Evolutionary conservation across 1,140 invertebrate species (phyloP).

Genomic region (Pseudoatta argentina): DNA sequence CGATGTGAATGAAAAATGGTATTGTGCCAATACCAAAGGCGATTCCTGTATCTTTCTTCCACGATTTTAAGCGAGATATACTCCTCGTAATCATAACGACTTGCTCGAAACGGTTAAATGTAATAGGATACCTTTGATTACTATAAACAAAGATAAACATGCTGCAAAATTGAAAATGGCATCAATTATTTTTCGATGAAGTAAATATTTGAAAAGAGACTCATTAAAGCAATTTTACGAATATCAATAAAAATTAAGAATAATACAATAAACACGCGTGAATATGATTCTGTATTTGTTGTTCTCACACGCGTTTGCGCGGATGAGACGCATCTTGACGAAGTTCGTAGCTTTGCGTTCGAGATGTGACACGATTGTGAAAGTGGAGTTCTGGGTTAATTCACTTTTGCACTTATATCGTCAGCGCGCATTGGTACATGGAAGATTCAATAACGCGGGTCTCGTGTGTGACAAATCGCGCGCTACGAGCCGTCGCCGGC

Average conservation of each 20-base stretch:
- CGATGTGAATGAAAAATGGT: conserved; percentile 41
- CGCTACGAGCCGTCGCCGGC: conserved; percentile 31
- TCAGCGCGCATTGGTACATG: not conserved
- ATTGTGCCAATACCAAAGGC: conserved; percentile 13
- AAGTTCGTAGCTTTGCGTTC: not conserved
- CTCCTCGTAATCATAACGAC: not conserved
- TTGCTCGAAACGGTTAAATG: not conserved
- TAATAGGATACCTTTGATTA: not conserved
- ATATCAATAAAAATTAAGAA: not conserved
- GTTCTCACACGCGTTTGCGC: not conserved
- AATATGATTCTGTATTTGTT: not conserved
- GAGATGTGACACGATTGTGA: conserved; percentile 17
- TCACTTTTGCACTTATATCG: conserved; percentile 32
- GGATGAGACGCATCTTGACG: not conserved
- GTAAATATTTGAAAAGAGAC: not conserved
- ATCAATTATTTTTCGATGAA: not conserved
- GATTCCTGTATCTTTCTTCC: not conserved
- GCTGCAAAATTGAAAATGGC: not conserved
- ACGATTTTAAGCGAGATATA: not conserved
- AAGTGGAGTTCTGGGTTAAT: conserved; percentile 52
- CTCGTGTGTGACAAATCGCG: conserved; percentile 37
- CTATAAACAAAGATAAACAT: not conserved
- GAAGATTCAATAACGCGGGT: conserved; percentile 36
- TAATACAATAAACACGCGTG: not conserved
- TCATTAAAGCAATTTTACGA: not conserved